phyloP scores from a whole-genome alignment of 2,113 vertebrate species.

The Paratilapia polleni region DNA sequence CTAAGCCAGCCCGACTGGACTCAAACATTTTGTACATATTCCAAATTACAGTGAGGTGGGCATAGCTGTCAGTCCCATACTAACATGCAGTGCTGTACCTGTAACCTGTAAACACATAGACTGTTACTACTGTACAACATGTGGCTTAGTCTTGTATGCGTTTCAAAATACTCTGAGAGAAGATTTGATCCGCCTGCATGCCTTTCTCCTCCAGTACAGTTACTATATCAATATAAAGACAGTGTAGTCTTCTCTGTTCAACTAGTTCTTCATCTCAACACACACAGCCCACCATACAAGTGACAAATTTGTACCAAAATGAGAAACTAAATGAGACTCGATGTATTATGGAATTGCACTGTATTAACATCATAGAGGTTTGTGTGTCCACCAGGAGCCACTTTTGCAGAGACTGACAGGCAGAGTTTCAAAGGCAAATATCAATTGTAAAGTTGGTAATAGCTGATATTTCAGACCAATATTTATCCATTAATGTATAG shows the following conservation, averaged over 20 bases:
- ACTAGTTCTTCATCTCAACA: not conserved
- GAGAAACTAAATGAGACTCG: slow-evolving; percentile 5
- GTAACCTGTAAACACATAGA: slow-evolving; percentile 51
- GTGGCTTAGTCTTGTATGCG: slow-evolving; percentile 48
- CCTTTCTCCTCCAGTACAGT: slow-evolving; percentile 35
- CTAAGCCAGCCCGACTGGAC: slow-evolving; percentile 25
- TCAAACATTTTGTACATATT: slow-evolving; percentile 47
- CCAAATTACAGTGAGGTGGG: slow-evolving; percentile 24
- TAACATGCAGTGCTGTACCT: slow-evolving; percentile 37
- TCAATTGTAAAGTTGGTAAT: not conserved
- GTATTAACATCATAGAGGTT: slow-evolving; percentile 4
- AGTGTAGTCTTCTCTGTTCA: slow-evolving; percentile 12
- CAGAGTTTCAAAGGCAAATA: not conserved
- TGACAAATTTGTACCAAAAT: slow-evolving; percentile 15
- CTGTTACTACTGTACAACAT: slow-evolving; percentile 51
- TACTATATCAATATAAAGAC: slow-evolving; percentile 9
- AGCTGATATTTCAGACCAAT: not conserved
- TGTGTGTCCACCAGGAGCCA: not conserved
- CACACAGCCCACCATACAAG: not conserved
- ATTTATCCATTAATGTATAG: not conserved
- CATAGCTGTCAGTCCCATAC: slow-evolving; percentile 32
- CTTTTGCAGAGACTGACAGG: not conserved
- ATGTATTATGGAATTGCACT: slow-evolving; percentile 28
- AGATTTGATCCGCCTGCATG: slow-evolving; percentile 56
- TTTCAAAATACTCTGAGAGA: slow-evolving; percentile 31